phyloP scores from a whole-genome alignment of 2,797 vertebrate genomes.

The Tenualosa ilisha region DNA sequence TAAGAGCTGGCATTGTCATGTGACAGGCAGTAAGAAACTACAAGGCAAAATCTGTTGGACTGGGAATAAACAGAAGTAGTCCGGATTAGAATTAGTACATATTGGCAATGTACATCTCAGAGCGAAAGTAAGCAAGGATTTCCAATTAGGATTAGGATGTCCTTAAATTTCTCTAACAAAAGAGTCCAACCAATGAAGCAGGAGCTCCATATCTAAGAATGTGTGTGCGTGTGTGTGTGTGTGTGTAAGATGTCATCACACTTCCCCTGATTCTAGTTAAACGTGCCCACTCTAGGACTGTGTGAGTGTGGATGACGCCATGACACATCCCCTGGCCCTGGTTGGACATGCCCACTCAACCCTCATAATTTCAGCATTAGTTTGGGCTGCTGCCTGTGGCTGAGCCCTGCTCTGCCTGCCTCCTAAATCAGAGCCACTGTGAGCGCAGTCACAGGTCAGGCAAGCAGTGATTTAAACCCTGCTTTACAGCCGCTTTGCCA shows the following conservation, averaged over 20 bases:
- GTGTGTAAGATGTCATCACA: background rate
- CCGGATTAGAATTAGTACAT: too few species aligned
- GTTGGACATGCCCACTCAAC: too few species aligned
- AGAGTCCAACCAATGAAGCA: too few species aligned
- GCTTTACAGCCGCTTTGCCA: too few species aligned
- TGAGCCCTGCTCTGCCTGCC: background rate
- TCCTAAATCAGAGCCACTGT: background rate
- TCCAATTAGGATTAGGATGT: too few species aligned
- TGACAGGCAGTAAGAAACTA: slow-evolving; percentile 63
- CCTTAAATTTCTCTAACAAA: too few species aligned
- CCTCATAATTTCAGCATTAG: background rate
- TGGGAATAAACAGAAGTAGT: background rate
- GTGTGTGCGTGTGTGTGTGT: slow-evolving; percentile 1
- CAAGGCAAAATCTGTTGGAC: background rate
- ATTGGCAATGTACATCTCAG: too few species aligned
- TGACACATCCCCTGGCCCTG: too few species aligned
- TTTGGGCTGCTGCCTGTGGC: background rate
- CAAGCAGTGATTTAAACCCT: background rate
- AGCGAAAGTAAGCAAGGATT: too few species aligned
- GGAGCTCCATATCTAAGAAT: background rate
- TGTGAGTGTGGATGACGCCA: background rate
- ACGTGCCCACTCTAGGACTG: background rate
- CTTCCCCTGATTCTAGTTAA: too few species aligned
- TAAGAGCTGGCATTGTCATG: slow-evolving; percentile 50
- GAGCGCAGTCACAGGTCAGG: too few species aligned